A percentile compares a stretch with the other conserved stretches of the same genome.
These are phyloP conservation scores for Zoanthus gigantus DNA, from an alignment of 92 coral and sea anemone species.

Conservation along the genomic window DNA sequence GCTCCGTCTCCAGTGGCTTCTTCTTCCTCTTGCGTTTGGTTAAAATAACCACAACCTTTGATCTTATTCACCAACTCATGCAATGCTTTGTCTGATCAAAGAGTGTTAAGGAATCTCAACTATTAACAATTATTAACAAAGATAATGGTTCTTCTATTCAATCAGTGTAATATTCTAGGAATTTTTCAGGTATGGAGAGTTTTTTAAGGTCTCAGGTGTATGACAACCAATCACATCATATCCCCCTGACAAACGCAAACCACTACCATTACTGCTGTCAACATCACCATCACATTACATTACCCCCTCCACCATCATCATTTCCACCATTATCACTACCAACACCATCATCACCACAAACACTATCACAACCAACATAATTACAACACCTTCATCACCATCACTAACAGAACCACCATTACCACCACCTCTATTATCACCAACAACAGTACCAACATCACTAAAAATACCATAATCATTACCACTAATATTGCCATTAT, in stretches of 20 bases:
- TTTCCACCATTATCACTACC: too few species aligned
- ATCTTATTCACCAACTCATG: conserved; percentile 77
- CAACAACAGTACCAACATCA: background rate
- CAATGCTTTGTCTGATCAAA: conserved; percentile 73
- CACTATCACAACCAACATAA: too few species aligned
- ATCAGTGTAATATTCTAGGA: too few species aligned
- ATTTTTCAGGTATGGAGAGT: too few species aligned
- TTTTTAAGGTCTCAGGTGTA: too few species aligned
- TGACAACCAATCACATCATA: too few species aligned
- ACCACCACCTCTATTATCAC: background rate
- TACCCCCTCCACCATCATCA: too few species aligned
- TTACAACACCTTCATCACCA: too few species aligned
- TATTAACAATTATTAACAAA: too few species aligned
- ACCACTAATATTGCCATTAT: background rate
- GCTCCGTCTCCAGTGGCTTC: conserved; percentile 57
- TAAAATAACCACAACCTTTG: conserved; percentile 86
- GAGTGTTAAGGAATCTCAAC: conserved; percentile 53
- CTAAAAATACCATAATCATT: background rate
- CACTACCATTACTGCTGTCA: background rate
- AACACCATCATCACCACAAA: too few species aligned
- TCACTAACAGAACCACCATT: background rate
- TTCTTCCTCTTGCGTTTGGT: conserved; percentile 59
- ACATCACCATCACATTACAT: background rate
- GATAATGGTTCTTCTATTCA: too few species aligned
- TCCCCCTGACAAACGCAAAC: too few species aligned